Conservation (phyloP, 2,113 vertebrate genomes). For the Loxodonta africana region DNA sequence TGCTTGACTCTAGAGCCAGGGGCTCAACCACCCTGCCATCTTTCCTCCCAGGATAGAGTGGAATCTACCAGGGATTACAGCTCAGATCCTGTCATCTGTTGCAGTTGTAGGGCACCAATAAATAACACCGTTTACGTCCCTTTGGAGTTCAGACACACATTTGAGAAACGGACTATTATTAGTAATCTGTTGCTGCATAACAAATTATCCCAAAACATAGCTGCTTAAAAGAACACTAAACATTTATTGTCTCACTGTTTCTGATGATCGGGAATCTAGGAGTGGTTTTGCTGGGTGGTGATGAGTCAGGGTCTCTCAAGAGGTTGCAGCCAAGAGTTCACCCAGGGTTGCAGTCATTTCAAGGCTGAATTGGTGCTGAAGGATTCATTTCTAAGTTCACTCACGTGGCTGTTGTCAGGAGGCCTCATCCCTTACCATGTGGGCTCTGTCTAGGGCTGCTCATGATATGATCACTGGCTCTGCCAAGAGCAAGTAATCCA, state of each 20-base stretch:
- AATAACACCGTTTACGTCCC: neutral
- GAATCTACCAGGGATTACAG: neutral
- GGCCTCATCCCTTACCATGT: neutral
- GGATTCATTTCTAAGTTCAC: neutral
- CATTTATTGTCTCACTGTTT: neutral
- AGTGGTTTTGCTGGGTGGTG: neutral
- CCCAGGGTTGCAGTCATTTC: neutral
- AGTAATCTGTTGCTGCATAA: neutral
- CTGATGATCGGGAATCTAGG: neutral
- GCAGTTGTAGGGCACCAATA: neutral
- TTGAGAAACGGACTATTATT: neutral
- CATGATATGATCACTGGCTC: neutral
- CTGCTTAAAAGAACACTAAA: neutral
- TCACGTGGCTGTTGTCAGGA: neutral
- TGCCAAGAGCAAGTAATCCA: neutral
- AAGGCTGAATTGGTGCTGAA: fast-evolving
- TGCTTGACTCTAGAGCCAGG: neutral
- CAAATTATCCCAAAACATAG: neutral
- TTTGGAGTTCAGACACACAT: no score
- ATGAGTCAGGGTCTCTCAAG: neutral
- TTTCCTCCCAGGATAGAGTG: neutral
- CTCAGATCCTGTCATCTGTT: neutral
- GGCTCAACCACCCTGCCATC: no score
- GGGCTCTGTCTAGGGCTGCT: neutral
- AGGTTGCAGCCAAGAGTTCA: neutral